Evolutionary conservation across 1,140 invertebrate species (phyloP), one percentile per base, ranked within the genome.

Genomic region (Homarus americanus): DNA sequence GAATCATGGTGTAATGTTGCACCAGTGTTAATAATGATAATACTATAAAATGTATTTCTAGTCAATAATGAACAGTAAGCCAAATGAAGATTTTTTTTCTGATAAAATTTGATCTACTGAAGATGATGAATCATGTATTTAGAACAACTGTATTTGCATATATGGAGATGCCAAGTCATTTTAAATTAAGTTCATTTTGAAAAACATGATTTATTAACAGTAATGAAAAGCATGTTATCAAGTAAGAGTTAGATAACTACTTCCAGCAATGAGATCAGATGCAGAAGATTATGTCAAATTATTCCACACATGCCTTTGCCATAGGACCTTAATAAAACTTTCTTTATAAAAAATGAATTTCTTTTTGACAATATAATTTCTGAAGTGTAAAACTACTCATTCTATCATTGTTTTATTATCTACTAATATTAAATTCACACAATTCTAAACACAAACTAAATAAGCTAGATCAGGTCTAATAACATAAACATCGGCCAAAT

Each of bases 361-460:
- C 4, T 15, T 20, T 58, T 32, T 69, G n/a, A 32, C 32, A 69
- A 69, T 7, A 49, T 9, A 69, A 10, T 32, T 69, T 32, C 63
- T 69, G n/a, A 69, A 32, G 63, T 32, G 63, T 32, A 69, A 69
- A 69, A 69, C 63, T 69, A 28, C 9, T 69, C 28, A 69, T 10
- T 32, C 63, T 69, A 69, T 69, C 2, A 69, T 15, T n/a, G 44
- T 69, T 69, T 69, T 32, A 32, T 28, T 20, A 58, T 20, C 12
- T 20, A 58, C 63, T 32, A 69, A 32, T 24, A 24, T 69, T 28
- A 69, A 24, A 32, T 69, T 69, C 63, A 69, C 63, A 69, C 63
- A 69, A 69, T 28, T 69, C 63, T 69, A 69, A 69, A 69, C 63
- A 69, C 63, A 69, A 69, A 69, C n/a, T 9, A 69, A 69, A 69